phyloP scores from a whole-genome alignment of 1,140 invertebrate genomes.

The Trachymyrmex septentrionalis region DNA sequence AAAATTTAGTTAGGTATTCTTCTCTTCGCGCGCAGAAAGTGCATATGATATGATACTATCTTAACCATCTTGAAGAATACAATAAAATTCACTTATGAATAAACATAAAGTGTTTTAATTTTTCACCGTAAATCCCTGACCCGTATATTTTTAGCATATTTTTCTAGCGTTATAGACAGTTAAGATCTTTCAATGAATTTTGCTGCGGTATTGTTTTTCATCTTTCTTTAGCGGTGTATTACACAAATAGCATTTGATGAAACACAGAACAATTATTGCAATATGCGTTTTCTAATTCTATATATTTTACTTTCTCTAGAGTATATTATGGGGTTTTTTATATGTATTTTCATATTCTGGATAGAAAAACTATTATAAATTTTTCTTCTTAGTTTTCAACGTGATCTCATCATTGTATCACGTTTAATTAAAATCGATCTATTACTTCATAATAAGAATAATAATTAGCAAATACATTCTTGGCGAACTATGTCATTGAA shows the following conservation, averaged over 20 bases:
- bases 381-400: not conserved
- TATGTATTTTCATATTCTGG: too few species aligned
- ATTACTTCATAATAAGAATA: constrained; percentile 5
- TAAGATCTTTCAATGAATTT: not conserved
- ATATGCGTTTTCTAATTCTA: not conserved
- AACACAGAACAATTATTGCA: not conserved
- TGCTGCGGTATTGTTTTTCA: not conserved
- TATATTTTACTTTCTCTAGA: constrained; percentile 2
- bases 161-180: not conserved
- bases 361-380: too few species aligned
- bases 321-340: not conserved
- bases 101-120: not conserved
- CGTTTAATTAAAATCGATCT: not conserved
- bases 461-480: not conserved
- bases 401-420: not conserved
- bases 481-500: not conserved
- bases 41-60: not conserved
- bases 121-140: not conserved
- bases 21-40: constrained; percentile 15
- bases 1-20: constrained; percentile 1
- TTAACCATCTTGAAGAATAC: too few species aligned
- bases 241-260: not conserved
- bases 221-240: not conserved
- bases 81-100: not conserved
- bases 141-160: not conserved